A percentile compares a stretch with the other conserved stretches of the same genome.
phyloP scores from a whole-genome alignment of 2,888 invertebrate species.

The Podotricha telesiphe region DNA sequence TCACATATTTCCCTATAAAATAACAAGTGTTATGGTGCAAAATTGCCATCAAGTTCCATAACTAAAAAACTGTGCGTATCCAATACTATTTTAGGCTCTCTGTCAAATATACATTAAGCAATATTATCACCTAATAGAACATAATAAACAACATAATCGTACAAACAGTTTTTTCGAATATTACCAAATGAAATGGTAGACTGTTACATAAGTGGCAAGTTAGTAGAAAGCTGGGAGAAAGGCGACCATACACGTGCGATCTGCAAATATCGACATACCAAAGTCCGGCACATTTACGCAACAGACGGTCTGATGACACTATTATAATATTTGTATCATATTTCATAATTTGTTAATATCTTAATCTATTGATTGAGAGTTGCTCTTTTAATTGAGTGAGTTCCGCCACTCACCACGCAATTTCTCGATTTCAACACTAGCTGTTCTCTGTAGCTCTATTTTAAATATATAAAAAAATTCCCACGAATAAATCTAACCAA shows the following conservation, averaged over 20 bases:
- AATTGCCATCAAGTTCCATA: slow-evolving; percentile 11
- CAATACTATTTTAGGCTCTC: not conserved
- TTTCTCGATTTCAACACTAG: too few species aligned
- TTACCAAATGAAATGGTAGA: slow-evolving; percentile 8
- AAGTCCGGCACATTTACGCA: slow-evolving; percentile 38
- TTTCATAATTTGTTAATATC: not conserved
- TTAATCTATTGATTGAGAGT: too few species aligned
- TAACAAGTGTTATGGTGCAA: slow-evolving; percentile 18
- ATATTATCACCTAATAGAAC: not conserved
- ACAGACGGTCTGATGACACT: slow-evolving; percentile 17
- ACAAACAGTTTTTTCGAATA: slow-evolving; percentile 6
- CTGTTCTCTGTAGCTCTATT: too few species aligned
- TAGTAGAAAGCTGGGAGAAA: slow-evolving; percentile 71
- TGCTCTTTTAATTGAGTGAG: too few species aligned
- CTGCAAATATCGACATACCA: slow-evolving; percentile 51
- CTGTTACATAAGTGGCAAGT: slow-evolving; percentile 48
- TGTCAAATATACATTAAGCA: not conserved
- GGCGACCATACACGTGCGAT: slow-evolving; percentile 55
- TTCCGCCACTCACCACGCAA: too few species aligned
- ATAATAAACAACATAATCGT: slow-evolving; percentile 21
- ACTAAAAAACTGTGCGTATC: slow-evolving; percentile 4
- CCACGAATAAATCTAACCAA: too few species aligned
- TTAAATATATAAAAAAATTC: too few species aligned
- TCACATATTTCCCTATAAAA: slow-evolving; percentile 10
- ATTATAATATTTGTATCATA: slow-evolving; percentile 6